These are phyloP conservation scores for Oncorhynchus gorbuscha DNA, from an alignment of 2,113 vertebrate species.

Conservation along the genomic window DNA sequence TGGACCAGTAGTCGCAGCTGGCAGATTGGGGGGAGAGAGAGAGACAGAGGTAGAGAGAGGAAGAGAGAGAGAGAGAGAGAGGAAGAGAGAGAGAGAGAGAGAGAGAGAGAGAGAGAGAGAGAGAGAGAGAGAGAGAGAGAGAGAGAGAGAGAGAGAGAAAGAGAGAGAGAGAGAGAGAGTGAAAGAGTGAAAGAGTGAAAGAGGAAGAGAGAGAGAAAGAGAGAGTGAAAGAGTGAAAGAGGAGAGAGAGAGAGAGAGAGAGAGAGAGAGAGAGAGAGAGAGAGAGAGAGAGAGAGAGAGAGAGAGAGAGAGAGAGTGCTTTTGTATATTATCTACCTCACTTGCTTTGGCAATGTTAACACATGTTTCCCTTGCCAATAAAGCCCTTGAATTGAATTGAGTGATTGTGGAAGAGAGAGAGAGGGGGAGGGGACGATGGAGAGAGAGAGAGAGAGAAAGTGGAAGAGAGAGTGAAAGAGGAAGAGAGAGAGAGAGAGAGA, in stretches of 20 bases:
- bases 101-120: not conserved
- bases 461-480: slow-evolving; percentile 22
- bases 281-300: not conserved
- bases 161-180: not conserved
- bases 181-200: too few species aligned
- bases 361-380: too few species aligned
- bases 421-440: slow-evolving; percentile 32
- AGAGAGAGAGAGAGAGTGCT: slow-evolving; percentile 13
- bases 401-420: too few species aligned
- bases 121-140: not conserved
- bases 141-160: not conserved
- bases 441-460: slow-evolving; percentile 36
- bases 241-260: not conserved
- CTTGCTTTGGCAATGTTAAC: too few species aligned
- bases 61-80: not conserved
- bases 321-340: too few species aligned
- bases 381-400: too few species aligned
- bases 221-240: slow-evolving; percentile 9
- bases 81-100: not conserved
- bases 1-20: slow-evolving; percentile 62
- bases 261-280: not conserved
- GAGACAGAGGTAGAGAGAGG: too few species aligned
- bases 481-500: not conserved
- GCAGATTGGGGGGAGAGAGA: slow-evolving; percentile 11
- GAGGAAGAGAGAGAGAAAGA: not conserved